phyloP scores from a whole-genome alignment of 2,797 vertebrate genomes.

The Vireo griseus region DNA sequence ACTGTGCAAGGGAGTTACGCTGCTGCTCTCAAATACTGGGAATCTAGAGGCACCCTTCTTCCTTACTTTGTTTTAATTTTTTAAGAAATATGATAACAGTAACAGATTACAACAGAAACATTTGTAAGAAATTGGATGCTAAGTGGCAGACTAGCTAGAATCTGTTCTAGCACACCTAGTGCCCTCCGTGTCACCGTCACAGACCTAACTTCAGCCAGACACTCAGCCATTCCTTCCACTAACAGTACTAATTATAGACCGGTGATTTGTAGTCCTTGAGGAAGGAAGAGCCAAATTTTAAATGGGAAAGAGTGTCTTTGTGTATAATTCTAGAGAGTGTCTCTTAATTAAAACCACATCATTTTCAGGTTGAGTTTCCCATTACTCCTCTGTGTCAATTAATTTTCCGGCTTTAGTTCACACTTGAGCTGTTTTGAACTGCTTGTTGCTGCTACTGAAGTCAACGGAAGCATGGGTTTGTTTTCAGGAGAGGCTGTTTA shows the following conservation, averaged over 20 bases:
- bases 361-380: constrained; percentile 29
- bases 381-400: constrained; percentile 12
- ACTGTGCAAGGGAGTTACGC: not conserved
- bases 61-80: not conserved
- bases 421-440: not conserved
- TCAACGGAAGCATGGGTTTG: not conserved
- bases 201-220: not conserved
- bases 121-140: not conserved
- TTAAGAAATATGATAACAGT: not conserved
- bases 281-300: constrained; percentile 20
- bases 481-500: not conserved
- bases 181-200: not conserved
- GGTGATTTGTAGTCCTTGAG: not conserved
- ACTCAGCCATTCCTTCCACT: not conserved
- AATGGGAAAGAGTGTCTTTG: constrained; percentile 6
- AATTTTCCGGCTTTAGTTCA: not conserved
- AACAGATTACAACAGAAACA: not conserved
- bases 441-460: not conserved
- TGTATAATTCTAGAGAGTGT: not conserved
- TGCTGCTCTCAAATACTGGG: not conserved
- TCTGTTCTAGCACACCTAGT: not conserved
- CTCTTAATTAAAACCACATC: constrained; percentile 37
- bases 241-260: not conserved
- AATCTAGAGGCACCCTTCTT: not conserved
- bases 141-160: not conserved